Base-by-base conservation (phyloP, 2,888 invertebrate species). In the Tribolium freemani region DNA sequence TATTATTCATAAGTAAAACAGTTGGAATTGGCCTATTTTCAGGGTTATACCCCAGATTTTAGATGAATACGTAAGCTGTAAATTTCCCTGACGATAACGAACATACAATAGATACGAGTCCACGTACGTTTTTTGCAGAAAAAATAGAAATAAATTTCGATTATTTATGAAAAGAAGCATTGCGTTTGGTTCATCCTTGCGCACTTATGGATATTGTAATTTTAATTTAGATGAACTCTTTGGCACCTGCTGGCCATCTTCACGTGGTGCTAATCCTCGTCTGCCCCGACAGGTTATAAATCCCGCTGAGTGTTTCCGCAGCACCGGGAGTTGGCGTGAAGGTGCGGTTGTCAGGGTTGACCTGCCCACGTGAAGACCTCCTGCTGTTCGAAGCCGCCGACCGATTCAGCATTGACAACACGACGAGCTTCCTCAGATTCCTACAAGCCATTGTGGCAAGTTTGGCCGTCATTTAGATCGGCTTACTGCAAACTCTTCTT, bases 291-390 rank as follows among this genome's bases (percentile, higher is more conserved):
- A 77, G 76, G 78, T 75, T 73, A 79, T 80, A 81, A 81, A 80
- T 79, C 78, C 77, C 73, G 78, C 67, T 70, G 77, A 80, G 79
- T 74, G 79, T 78, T 77, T 77, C 76, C 76, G 76, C 79, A 77
- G 78, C 79, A 77, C 78, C 80, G 77, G 80, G 80, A 82, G 82
- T 82, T 81, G 82, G 81, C 81, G 82, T 81, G 76, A 81, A 83
- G 83, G 83, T 81, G 83, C 79, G 82, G 82, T 80, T 78, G 79
- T 78, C 81, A 78, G 82, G 82, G 83, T 80, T 79, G 80, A 79
- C 80, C 82, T 68, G 78, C 81, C 81, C 80, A 81, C 80, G 79
- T 78, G 79, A 74, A 76, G 79, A 79, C 79, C 81, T 80, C 82
- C 80, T 79, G 81, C 75, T 69, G 81, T 56, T 73, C 26, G 60